Percentiles rank a stretch among this genome's conserved stretches.
phyloP scores from a whole-genome alignment of 2,888 invertebrate genomes.

The Polydrusus tereticollis region DNA sequence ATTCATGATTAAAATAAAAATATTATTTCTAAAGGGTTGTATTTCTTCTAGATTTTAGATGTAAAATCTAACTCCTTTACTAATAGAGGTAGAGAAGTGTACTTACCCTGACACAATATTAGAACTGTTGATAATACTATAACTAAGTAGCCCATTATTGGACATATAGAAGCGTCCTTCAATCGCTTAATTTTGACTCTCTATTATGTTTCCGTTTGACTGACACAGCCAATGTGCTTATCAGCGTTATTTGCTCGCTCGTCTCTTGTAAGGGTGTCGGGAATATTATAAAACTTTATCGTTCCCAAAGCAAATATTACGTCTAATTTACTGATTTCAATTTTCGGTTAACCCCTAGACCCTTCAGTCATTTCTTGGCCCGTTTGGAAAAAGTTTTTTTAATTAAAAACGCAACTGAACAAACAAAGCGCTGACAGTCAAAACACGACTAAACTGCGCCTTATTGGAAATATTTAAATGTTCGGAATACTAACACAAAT shows the following conservation, averaged over 20 bases:
- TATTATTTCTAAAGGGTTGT: too few relatives aligned
- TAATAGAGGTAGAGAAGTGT: not conserved
- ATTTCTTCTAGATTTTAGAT: too few relatives aligned
- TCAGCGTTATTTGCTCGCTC: conserved; percentile 55
- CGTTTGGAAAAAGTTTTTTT: conserved; percentile 3
- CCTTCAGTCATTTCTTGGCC: conserved; percentile 10
- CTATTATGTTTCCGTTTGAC: conserved; percentile 45
- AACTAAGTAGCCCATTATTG: conserved; percentile 12
- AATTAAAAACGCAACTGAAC: conserved; percentile 12
- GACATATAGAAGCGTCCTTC: conserved; percentile 3
- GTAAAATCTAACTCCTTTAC: too few relatives aligned
- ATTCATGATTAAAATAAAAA: too few relatives aligned
- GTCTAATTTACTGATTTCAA: conserved; percentile 30
- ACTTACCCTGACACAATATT: conserved; percentile 27
- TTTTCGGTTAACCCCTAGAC: conserved; percentile 42
- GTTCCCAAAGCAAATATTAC: conserved; percentile 52
- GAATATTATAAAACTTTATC: conserved; percentile 55
- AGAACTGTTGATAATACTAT: conserved; percentile 13
- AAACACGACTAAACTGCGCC: conserved; percentile 43
- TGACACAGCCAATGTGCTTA: conserved; percentile 57
- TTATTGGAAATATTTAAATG: conserved; percentile 47
- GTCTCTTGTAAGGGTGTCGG: conserved; percentile 53
- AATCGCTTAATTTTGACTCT: conserved; percentile 9
- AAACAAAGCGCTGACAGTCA: not conserved
- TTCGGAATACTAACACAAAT: conserved; percentile 42